Evolutionary conservation across 2,797 vertebrate genomes (phyloP), one percentile per base, ranked within the genome.

Genomic region (Hemibagrus guttatus): DNA sequence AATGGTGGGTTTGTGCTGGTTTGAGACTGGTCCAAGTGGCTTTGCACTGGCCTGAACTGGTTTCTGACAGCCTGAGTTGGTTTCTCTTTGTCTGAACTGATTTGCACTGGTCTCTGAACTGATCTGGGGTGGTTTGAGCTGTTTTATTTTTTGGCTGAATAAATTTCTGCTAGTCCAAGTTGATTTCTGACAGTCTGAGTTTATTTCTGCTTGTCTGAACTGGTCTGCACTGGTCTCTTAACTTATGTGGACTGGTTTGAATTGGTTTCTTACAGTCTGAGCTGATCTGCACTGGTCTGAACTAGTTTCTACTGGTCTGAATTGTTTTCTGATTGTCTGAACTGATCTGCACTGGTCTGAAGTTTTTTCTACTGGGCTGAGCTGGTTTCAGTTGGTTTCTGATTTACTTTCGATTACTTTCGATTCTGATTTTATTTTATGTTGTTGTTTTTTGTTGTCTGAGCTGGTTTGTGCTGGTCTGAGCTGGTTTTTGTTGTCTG

Each of bases 171-270:
- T 52, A 26, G 26, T 52, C 26, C n/a, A 6, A 6, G 26, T 23
- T n/a, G 71, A 23, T n/a, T 26, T 49, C 1, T 49, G 17, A 3
- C 12, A 39, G 69, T 9, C 2, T 17, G 64, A 35, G 6, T n/a
- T n/a, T n/a, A n/a, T n/a, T n/a, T n/a, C n/a, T n/a, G n/a, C n/a
- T n/a, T n/a, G n/a, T n/a, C n/a, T 14, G 39, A 2, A 4, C 23
- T 46, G 8, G 39, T 23, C 19, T 23, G 31, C 6, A 2, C 28
- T 35, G 66, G 13, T 35, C 6, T 71, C 23, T 23, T n/a, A n/a
- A n/a, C n/a, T n/a, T n/a, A n/a, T n/a, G n/a, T n/a, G n/a, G 59
- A 1, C 26, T 7, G 46, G 1, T 39, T 1, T 8, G 0, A 19
- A 14, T 6, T 17, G 14, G 28, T 68, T 68, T 35, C 3, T 69